Percentiles rank a stretch among this genome's conserved stretches.
Evolutionary conservation across 2,113 vertebrate species (phyloP).

Genomic region (Brachypteracias leptosomus): DNA sequence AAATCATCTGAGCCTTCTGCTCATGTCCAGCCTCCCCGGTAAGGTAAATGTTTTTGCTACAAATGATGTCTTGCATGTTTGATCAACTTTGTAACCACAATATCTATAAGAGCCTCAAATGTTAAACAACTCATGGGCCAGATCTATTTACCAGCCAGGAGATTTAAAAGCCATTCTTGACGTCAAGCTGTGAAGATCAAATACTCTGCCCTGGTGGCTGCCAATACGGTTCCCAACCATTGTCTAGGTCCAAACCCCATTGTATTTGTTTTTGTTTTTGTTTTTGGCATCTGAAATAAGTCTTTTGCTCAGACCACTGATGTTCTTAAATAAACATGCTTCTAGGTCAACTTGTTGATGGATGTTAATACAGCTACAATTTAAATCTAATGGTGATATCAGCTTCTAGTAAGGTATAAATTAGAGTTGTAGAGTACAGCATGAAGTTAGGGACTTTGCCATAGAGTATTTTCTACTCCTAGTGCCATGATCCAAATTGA

Average conservation of each 20-base stretch:
- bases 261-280: constrained; percentile 69
- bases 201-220: constrained; percentile 60
- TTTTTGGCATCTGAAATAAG: constrained; percentile 61
- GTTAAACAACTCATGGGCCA: constrained; percentile 54
- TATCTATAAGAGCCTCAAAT: constrained; percentile 56
- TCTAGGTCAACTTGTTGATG: constrained; percentile 62
- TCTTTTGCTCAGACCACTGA: constrained; percentile 55
- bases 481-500: background rate
- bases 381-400: background rate
- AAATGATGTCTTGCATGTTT: constrained; percentile 39
- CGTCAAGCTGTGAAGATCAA: constrained; percentile 76
- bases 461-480: background rate
- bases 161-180: constrained; percentile 75
- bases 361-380: background rate
- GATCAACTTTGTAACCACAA: constrained; percentile 55
- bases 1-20: constrained; percentile 45
- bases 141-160: constrained; percentile 62
- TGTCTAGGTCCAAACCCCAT: constrained; percentile 69
- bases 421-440: background rate
- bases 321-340: constrained; percentile 69
- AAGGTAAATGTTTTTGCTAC: constrained; percentile 61
- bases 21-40: background rate
- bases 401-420: constrained; percentile 1
- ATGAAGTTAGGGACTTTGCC: background rate
- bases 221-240: constrained; percentile 67